Evolutionary conservation across 2,797 vertebrate species (phyloP), one percentile per base, ranked within the genome.

Genomic region (Salarias fasciatus): DNA sequence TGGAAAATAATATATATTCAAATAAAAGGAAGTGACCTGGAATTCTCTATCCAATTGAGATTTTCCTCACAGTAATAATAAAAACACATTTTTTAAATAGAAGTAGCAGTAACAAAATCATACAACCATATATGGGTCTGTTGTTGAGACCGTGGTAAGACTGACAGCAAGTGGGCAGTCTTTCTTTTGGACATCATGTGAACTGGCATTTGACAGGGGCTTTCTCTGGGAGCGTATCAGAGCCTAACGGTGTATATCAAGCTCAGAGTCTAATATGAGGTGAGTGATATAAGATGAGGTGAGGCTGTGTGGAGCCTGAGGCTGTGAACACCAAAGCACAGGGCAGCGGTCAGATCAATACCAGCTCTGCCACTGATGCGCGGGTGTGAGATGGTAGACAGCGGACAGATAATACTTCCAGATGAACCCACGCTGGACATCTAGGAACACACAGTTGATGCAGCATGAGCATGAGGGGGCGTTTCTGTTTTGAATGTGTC

Each of bases 321-420:
- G 76, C 83, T 75, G 72, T 75, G 68, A 79, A 79, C 77, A 79
- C 75, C 48, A 63, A 77, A 77, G 74, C 69, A 67, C 71, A 75
- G 80, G 69, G 66, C 77, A 84, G 72, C n/a, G 37, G 74, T 69
- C 53, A 42, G 80, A 76, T 86, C 83, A 82, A 87, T 86, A 80
- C n/a, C 6, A 69, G 49, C 64, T 77, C 59, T 79, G 83, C 48
- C 35, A 55, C 47, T 48, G 55, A 74, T 24, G 12, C 60, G 70
- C 11, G 11, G 63, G 51, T 69, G 56, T 11, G 35, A 41, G 8
- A 35, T 14, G 48, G 13, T 41, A 6, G 56, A 62, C 58, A 49
- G 64, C 10, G 70, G 14, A 69, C 57, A 69, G 65, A 53, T 29
- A 1, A 38, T n/a, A n/a, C 33, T 57, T 62, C 59, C 50, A 59